A percentile compares a stretch with the other conserved stretches of the same genome.
phyloP scores from a whole-genome alignment of 2,888 invertebrate genomes.

The Dexiosoma caninum region DNA sequence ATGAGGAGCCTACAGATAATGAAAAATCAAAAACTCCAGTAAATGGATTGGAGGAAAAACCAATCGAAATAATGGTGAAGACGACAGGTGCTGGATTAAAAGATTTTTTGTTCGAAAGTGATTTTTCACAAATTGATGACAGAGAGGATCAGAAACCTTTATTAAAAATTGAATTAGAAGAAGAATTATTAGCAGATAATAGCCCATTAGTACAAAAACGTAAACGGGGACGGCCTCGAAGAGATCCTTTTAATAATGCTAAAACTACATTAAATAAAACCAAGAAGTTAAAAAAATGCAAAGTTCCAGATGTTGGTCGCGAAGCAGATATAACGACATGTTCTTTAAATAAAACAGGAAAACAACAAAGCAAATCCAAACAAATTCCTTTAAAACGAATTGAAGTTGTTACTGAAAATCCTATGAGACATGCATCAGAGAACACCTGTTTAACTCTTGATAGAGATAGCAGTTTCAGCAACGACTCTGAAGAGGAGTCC shows the following conservation, averaged over 20 bases:
- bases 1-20: neutral
- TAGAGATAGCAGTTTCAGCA: neutral
- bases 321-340: no score
- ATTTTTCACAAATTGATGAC: conserved; percentile 66
- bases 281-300: neutral
- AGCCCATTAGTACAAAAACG: neutral
- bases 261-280: neutral
- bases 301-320: no score
- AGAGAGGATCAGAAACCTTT: neutral
- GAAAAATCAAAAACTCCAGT: neutral
- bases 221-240: conserved; percentile 20
- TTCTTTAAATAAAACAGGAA: neutral
- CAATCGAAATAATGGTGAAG: no score
- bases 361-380: neutral
- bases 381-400: neutral
- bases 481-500: neutral
- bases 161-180: neutral
- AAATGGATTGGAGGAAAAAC: neutral
- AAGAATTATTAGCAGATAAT: neutral
- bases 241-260: neutral
- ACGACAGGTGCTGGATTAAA: neutral
- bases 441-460: neutral
- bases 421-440: neutral
- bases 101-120: neutral
- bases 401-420: neutral